These are phyloP conservation scores for Labeo rohita DNA, from an alignment of 2,113 vertebrate species.

Conservation along the genomic window DNA sequence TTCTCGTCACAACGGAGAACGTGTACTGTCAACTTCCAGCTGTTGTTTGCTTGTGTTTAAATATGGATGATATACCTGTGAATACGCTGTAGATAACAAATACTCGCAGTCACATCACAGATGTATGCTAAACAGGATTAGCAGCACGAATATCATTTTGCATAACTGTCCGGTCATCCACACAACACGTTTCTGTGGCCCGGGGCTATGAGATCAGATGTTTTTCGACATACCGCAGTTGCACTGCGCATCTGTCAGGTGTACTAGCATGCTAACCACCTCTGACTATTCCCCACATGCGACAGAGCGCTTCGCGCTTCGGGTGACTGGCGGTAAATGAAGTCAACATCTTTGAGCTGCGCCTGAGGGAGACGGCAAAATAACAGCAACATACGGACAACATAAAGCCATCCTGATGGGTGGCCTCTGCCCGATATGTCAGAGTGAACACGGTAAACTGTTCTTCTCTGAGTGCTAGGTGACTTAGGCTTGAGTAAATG, in stretches of 20 bases:
- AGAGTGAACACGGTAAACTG: slow-evolving; percentile 13
- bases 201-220: slow-evolving; percentile 55
- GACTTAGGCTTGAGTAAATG: slow-evolving; percentile 3
- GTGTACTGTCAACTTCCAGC: slow-evolving; percentile 26
- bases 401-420: slow-evolving; percentile 32
- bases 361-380: slow-evolving; percentile 8
- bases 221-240: slow-evolving; percentile 58
- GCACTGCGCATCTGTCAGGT: slow-evolving; percentile 69
- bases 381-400: slow-evolving; percentile 19
- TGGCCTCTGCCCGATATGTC: slow-evolving; percentile 31
- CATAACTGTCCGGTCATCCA: slow-evolving; percentile 29
- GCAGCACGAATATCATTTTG: slow-evolving; percentile 14
- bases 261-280: slow-evolving; percentile 55
- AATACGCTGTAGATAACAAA: slow-evolving; percentile 19
- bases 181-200: slow-evolving; percentile 44
- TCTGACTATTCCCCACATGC: slow-evolving; percentile 61
- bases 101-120: slow-evolving; percentile 14
- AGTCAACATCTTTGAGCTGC: slow-evolving; percentile 32
- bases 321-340: slow-evolving; percentile 42
- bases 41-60: slow-evolving; percentile 45
- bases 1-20: not conserved
- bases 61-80: slow-evolving; percentile 34
- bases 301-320: slow-evolving; percentile 54
- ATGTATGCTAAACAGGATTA: slow-evolving; percentile 33
- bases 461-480: slow-evolving; percentile 12